Conservation (phyloP, 2,113 vertebrate genomes). For the Dipodomys ordii region DNA sequence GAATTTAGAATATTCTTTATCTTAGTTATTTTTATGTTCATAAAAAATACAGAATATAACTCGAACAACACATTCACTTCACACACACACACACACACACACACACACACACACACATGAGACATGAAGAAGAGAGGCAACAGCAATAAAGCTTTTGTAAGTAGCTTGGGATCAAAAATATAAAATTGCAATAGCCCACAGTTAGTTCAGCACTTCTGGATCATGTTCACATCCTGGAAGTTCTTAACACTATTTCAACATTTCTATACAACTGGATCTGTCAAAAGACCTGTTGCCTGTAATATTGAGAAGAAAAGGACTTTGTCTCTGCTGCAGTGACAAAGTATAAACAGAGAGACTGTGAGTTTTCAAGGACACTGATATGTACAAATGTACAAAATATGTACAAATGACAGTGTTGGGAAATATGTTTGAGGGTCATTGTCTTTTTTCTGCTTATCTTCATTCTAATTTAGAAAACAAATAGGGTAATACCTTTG, state of each 20-base stretch:
- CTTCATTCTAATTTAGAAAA: neutral
- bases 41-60: neutral
- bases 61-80: accelerated
- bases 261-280: neutral
- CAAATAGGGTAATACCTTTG: neutral
- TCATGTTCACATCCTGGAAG: neutral
- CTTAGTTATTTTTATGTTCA: neutral
- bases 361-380: neutral
- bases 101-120: neutral
- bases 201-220: neutral
- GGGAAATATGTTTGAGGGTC: neutral
- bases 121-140: neutral
- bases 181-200: constrained; percentile 45
- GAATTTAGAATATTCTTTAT: constrained; percentile 29
- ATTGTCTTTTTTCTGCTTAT: neutral
- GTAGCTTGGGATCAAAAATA: constrained; percentile 14
- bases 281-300: neutral
- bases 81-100: no score
- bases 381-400: no score
- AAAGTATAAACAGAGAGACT: neutral
- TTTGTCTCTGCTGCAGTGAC: neutral
- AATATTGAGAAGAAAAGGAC: neutral
- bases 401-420: neutral
- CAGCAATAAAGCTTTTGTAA: neutral
- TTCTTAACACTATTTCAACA: neutral